phyloP scores from a whole-genome alignment of 2,797 vertebrate species.

The Rousettus madagascariensis region DNA sequence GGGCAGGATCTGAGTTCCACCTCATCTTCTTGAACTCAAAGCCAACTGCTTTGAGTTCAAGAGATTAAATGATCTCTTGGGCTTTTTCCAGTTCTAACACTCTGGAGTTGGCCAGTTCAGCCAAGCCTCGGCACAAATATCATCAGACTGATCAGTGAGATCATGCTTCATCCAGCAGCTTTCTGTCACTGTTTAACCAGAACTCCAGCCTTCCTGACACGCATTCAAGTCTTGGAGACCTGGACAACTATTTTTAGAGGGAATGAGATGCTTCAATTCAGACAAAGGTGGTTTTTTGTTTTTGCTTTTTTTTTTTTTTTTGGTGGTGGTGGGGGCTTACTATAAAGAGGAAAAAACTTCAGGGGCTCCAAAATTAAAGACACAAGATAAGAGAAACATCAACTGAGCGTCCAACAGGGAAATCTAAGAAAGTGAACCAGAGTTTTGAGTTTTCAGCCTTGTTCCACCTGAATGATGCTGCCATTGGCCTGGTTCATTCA shows the following conservation, averaged over 20 bases:
- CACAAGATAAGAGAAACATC: not conserved
- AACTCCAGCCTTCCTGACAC: not conserved
- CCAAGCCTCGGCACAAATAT: not conserved
- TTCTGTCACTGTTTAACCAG: constrained; percentile 30
- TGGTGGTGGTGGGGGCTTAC: not conserved
- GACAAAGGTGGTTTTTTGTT: not conserved
- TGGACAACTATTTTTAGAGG: not conserved
- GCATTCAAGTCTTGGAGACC: not conserved
- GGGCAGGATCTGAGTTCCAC: not conserved
- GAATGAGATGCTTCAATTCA: not conserved
- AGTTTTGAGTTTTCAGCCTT: not conserved
- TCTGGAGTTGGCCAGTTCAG: not conserved
- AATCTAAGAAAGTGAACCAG: not conserved
- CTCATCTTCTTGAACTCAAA: too few relatives aligned
- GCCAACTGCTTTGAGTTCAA: not conserved
- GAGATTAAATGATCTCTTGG: not conserved
- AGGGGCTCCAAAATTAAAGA: not conserved
- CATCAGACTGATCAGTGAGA: not conserved
- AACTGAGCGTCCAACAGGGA: not conserved
- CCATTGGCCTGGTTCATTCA: not conserved
- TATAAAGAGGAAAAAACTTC: not conserved
- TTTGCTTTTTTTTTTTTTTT: too few relatives aligned
- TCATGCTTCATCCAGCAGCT: not conserved
- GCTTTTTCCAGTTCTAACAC: not conserved
- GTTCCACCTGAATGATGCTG: not conserved